Conservation (phyloP, 2,113 vertebrate species). For the Xyrauchen texanus region DNA sequence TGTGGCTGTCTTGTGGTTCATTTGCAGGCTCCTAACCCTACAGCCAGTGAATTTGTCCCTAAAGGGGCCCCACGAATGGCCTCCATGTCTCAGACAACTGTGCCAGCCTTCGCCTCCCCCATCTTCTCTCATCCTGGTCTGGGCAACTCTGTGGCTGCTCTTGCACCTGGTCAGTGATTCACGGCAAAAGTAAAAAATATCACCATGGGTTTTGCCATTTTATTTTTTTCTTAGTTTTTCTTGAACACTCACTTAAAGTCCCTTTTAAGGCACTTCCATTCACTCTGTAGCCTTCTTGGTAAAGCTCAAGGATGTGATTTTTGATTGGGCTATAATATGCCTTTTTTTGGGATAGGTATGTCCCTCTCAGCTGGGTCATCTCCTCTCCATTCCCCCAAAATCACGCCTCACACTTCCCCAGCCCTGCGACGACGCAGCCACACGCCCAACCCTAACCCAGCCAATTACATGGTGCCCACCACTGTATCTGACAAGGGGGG, state of each 20-base stretch:
- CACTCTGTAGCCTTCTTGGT: background rate
- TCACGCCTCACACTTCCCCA: slow-evolving; percentile 97
- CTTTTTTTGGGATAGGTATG: slow-evolving; percentile 80
- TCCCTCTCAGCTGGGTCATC: slow-evolving; percentile 97
- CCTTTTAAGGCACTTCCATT: too few relatives aligned
- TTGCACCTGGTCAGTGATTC: slow-evolving; percentile 86
- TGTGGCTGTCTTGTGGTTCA: background rate
- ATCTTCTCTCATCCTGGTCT: slow-evolving; percentile 90
- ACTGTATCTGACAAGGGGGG: slow-evolving; percentile 85
- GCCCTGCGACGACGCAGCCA: slow-evolving; percentile 95
- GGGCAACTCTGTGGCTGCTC: slow-evolving; percentile 85
- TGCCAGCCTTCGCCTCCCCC: slow-evolving; percentile 92
- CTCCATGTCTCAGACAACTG: slow-evolving; percentile 88
- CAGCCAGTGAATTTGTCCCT: slow-evolving; percentile 96
- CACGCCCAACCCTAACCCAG: slow-evolving; percentile 94
- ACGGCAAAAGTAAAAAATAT: too few relatives aligned
- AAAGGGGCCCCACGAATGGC: slow-evolving; percentile 94
- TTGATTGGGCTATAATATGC: background rate
- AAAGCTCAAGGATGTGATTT: background rate
- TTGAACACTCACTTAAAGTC: too few relatives aligned
- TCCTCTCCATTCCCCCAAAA: slow-evolving; percentile 98
- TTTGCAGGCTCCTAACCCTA: slow-evolving; percentile 91
- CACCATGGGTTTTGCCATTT: too few relatives aligned
- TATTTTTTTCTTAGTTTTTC: too few relatives aligned
- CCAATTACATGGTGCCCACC: slow-evolving; percentile 96